A percentile compares a stretch with the other conserved stretches of the same genome.
Conservation (phyloP, 92 coral and sea anemone genomes). For the Epizoanthus scotinus region DNA sequence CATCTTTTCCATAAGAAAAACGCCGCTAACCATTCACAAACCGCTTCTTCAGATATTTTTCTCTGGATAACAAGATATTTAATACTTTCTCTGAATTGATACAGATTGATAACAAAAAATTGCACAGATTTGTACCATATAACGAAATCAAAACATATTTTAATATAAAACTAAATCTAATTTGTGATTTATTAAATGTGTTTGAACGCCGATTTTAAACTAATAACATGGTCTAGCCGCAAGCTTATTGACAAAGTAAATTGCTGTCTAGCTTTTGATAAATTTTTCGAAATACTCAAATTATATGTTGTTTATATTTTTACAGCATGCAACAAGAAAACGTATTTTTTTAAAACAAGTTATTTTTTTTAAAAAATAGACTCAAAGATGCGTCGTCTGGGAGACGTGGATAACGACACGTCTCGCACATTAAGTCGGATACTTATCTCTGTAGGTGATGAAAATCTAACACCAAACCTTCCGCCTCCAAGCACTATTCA, state of each 20-base stretch:
- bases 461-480: no score
- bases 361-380: no score
- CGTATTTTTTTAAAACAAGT: no score
- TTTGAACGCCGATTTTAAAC: background rate
- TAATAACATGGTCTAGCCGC: background rate
- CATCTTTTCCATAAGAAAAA: conserved; percentile 19
- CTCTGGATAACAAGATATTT: background rate
- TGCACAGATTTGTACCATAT: no score
- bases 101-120: background rate
- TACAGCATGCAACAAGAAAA: background rate
- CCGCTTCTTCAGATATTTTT: background rate
- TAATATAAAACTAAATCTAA: background rate
- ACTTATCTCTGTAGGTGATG: no score
- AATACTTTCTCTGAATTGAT: background rate
- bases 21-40: background rate
- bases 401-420: no score
- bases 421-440: no score
- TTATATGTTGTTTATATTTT: conserved; percentile 11
- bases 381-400: no score
- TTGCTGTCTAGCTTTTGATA: background rate
- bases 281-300: background rate
- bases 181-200: background rate
- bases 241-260: background rate
- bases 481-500: no score
- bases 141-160: background rate